Base-by-base conservation (phyloP, 2,113 vertebrate species). In the Abramis brama region DNA sequence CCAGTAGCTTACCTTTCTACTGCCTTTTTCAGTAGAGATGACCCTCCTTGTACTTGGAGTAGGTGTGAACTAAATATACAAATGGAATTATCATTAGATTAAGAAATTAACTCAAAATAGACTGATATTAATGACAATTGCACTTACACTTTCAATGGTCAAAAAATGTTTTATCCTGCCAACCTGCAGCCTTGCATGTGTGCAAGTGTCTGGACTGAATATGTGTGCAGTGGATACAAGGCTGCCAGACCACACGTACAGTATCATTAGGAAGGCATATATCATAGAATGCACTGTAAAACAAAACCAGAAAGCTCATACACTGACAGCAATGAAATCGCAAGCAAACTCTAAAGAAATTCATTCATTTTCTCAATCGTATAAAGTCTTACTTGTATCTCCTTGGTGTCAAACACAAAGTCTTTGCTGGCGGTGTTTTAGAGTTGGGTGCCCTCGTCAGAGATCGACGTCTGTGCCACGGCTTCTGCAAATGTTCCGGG, bases 301-400 rank as follows among this genome's bases (percentile, higher is more conserved):
- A 50, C 50, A 83, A 83, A 39, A 73, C 4, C 8, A 57, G 55
- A 23, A 57, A 9, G 19, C 19, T 25, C 3, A 25, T 25, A 25
- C 3, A 12, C 59, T 25, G 59, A 62, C 57, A 12, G 52, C 52
- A 55, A 68, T 8, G 7, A 33, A 33, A 7, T 8, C 4, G 1
- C 21, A 73, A 43, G 33, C 66, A 33, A 33, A 39, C 71, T 75
- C 60, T 62, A 10, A n/a, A 66, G 33, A 25, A 43, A 77, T 30
- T 21, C 2, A 47, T 64, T 64, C 3, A 68, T 17, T 30, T 6
- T 4, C 27, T 23, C 19, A 11, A 4, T 55, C 50, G 11, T 25
- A 17, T 15, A 43, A 62, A 45, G n/a, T 27, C 78, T 82, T 82
- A 88, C 87, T 88, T 85, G 19, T 83, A 17, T 78, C 50, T 78